Conservation (phyloP, 2,888 invertebrate species). For the Periphyllus acericola region DNA sequence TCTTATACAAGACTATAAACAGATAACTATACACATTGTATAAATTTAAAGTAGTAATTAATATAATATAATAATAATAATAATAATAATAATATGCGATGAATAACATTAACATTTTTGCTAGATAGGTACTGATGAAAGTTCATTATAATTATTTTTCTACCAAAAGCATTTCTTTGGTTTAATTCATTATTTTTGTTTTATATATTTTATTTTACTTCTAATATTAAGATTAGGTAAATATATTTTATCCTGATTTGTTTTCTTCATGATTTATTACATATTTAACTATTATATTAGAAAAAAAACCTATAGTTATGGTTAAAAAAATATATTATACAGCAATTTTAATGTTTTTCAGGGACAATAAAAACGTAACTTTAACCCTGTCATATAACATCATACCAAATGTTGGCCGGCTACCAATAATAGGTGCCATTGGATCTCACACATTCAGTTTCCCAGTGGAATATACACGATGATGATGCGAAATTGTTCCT, state of each 20-base stretch:
- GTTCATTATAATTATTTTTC: background rate
- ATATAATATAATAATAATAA: conserved; percentile 18
- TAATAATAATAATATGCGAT: background rate
- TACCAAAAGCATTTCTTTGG: background rate
- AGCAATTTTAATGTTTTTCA: conserved; percentile 69
- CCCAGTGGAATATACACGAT: conserved; percentile 83
- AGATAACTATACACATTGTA: conserved; percentile 17
- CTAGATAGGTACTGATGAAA: background rate
- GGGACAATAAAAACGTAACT: conserved; percentile 93
- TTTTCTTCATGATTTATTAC: conserved; percentile 4
- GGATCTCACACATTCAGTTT: conserved; percentile 91
- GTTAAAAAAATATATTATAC: background rate
- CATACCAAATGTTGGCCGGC: conserved; percentile 95
- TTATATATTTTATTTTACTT: conserved; percentile 4
- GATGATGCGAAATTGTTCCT: conserved; percentile 64
- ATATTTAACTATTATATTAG: conserved; percentile 60
- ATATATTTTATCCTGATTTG: conserved; percentile 4
- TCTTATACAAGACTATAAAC: conserved; percentile 30
- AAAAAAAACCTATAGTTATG: background rate
- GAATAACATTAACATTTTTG: background rate
- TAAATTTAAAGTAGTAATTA: background rate
- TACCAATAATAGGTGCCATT: conserved; percentile 86
- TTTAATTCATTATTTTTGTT: conserved; percentile 12
- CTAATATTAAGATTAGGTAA: conserved; percentile 5
- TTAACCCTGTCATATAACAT: conserved; percentile 97